Percentiles rank a stretch among this genome's conserved stretches.
phyloP scores from a whole-genome alignment of 2,113 vertebrate genomes.

The Rhinoptilus africanus region DNA sequence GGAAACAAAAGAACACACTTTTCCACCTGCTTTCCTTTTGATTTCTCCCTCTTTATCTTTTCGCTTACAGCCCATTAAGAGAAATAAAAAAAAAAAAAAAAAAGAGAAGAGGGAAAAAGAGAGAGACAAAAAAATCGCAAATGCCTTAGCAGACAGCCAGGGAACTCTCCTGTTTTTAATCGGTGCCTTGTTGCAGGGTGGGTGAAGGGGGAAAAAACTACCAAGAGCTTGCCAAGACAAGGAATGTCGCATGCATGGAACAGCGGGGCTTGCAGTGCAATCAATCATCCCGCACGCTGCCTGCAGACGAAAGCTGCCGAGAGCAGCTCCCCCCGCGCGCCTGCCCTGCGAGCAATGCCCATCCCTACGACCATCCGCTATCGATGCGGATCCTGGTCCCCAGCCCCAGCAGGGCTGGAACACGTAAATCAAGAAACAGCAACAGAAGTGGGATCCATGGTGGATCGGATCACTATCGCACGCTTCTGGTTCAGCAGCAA shows the following conservation, averaged over 20 bases:
- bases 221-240: background rate
- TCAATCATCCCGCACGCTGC: conserved; percentile 29
- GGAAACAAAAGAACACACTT: background rate
- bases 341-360: background rate
- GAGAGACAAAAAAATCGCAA: background rate
- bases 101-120: rapidly evolving
- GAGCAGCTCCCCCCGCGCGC: background rate
- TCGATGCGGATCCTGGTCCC: background rate
- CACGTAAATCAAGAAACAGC: background rate
- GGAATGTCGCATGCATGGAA: conserved; percentile 2
- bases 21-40: background rate
- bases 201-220: background rate
- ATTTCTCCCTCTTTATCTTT: background rate
- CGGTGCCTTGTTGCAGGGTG: background rate
- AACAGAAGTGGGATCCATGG: background rate
- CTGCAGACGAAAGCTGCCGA: background rate
- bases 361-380: background rate
- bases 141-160: background rate
- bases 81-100: background rate
- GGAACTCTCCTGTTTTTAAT: background rate
- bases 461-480: rapidly evolving
- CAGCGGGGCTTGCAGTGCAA: conserved; percentile 51
- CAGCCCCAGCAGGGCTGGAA: background rate
- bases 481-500: background rate
- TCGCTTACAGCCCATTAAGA: background rate